Conservation (phyloP, 2,113 vertebrate species). For the Hypocryptadius cinnamomeus region DNA sequence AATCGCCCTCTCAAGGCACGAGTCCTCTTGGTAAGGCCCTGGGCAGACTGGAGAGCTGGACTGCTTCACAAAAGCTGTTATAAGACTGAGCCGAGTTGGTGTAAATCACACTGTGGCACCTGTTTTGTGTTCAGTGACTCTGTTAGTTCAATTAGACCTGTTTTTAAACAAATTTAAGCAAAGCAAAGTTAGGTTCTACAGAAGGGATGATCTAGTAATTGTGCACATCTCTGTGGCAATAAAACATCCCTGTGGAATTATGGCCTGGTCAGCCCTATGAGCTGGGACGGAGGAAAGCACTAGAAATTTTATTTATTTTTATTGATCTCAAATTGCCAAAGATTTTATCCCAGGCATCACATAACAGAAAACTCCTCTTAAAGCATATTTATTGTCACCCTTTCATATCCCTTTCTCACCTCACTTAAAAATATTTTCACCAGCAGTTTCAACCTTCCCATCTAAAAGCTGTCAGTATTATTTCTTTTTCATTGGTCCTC, state of each 20-base stretch:
- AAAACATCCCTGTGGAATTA: not conserved
- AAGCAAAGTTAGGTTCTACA: not conserved
- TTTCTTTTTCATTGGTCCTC: not conserved
- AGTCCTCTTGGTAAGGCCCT: not conserved
- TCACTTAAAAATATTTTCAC: not conserved
- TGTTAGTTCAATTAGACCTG: not conserved
- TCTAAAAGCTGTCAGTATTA: not conserved
- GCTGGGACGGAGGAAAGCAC: not conserved
- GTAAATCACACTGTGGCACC: not conserved
- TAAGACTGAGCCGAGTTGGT: not conserved
- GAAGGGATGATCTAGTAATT: not conserved
- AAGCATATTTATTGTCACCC: not conserved
- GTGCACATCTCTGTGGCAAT: not conserved
- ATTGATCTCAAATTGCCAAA: not conserved
- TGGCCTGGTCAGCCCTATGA: not conserved
- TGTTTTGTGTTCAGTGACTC: not conserved
- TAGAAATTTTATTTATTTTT: not conserved
- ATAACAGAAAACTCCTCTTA: not conserved
- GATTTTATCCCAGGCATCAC: not conserved
- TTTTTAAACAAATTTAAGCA: not conserved
- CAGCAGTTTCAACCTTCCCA: not conserved
- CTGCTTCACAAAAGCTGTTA: not conserved
- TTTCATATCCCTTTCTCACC: not conserved
- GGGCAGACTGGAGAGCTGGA: not conserved
- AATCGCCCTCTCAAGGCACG: accelerated